A percentile compares a stretch with the other conserved stretches of the same genome.
Evolutionary conservation across 2,888 invertebrate genomes (phyloP).

Genomic region (Xestia ashworthii): DNA sequence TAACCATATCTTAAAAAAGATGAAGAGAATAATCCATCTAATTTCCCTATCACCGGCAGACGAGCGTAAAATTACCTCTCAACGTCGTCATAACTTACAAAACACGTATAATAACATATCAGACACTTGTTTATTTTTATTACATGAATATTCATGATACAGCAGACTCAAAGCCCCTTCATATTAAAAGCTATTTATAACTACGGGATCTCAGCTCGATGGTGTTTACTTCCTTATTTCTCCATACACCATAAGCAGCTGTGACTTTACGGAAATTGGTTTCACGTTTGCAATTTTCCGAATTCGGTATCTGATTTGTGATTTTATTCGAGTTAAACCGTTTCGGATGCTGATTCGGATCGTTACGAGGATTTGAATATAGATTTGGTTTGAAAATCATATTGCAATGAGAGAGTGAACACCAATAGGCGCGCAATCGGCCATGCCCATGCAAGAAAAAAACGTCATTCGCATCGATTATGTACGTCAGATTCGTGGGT

Average conservation of each 20-base stretch:
- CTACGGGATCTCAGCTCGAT: conserved; percentile 18
- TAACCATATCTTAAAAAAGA: conserved; percentile 27
- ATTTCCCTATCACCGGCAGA: conserved; percentile 49
- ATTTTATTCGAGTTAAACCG: conserved; percentile 34
- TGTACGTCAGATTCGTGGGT: too few relatives aligned
- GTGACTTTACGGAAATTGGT: conserved; percentile 65
- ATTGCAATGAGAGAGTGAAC: background rate
- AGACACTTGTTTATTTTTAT: conserved; percentile 61
- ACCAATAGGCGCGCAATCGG: background rate
- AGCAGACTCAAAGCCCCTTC: conserved; percentile 37
- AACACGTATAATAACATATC: conserved; percentile 51
- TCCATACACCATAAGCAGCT: conserved; percentile 49
- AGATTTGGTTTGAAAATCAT: conserved; percentile 10
- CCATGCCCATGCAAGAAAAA: background rate
- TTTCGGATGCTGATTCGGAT: conserved; percentile 11
- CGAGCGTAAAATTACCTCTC: conserved; percentile 59
- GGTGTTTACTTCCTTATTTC: conserved; percentile 49
- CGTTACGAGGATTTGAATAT: conserved; percentile 1
- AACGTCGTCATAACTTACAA: conserved; percentile 47
- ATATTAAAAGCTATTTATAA: conserved; percentile 53
- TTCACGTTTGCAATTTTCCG: conserved; percentile 63
- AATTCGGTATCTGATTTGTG: conserved; percentile 40
- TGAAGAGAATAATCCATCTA: conserved; percentile 47
- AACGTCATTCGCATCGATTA: background rate
- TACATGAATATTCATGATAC: conserved; percentile 59